These are phyloP conservation scores for Petrocephalus sullivani DNA, from an alignment of 2,797 vertebrate species.

Conservation along the genomic window DNA sequence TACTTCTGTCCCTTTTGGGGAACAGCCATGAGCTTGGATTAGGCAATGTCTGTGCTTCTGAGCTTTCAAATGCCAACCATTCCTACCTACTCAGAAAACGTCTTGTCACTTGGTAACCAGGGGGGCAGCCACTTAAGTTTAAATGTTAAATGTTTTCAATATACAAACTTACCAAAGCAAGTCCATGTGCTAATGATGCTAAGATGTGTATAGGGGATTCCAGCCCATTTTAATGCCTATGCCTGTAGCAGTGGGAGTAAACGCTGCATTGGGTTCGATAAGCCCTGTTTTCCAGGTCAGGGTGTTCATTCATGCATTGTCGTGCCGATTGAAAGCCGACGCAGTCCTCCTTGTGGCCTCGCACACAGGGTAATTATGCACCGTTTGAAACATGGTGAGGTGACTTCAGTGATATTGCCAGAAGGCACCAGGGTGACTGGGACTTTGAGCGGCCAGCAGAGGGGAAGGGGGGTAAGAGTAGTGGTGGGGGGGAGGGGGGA, in stretches of 20 bases:
- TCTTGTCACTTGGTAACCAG: not conserved
- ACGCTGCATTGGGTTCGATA: slow-evolving; percentile 30
- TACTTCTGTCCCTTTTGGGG: not conserved
- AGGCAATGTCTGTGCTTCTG: slow-evolving; percentile 20
- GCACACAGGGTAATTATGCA: not conserved
- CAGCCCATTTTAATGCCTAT: slow-evolving; percentile 14
- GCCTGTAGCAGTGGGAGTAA: slow-evolving; percentile 27
- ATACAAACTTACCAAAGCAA: slow-evolving; percentile 10
- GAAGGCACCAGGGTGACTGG: slow-evolving; percentile 52
- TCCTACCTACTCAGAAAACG: not conserved
- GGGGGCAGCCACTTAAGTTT: not conserved
- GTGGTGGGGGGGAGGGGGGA: slow-evolving; percentile 1
- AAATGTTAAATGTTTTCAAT: slow-evolving; percentile 23
- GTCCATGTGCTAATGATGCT: not conserved
- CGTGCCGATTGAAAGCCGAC: slow-evolving; percentile 15
- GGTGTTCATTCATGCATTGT: slow-evolving; percentile 38
- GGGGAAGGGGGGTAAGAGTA: not conserved
- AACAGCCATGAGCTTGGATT: not conserved
- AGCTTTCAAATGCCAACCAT: slow-evolving; percentile 3
- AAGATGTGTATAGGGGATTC: slow-evolving; percentile 14
- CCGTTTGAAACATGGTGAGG: slow-evolving; percentile 6
- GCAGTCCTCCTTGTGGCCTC: not conserved
- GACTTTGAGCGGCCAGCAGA: slow-evolving; percentile 39
- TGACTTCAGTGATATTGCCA: slow-evolving; percentile 51
- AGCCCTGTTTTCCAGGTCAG: slow-evolving; percentile 26